These are phyloP conservation scores for Zaprionus camerounensis DNA, from an alignment of 1,140 invertebrate species.

Conservation along the genomic window DNA sequence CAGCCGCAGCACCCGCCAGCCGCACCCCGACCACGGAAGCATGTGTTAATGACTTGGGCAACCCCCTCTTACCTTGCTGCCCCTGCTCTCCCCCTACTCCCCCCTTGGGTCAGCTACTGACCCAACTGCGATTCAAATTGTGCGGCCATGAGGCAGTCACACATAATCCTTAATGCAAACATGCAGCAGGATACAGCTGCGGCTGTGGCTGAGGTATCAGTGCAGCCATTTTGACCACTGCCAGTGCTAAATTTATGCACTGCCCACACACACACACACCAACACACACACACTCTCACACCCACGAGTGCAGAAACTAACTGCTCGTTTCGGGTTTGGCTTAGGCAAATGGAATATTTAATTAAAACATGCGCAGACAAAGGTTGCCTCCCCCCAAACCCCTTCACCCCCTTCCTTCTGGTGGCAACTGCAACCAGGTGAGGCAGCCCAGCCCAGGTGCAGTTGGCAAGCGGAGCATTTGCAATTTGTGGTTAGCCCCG, in stretches of 20 bases:
- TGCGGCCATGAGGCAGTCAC: constrained; percentile 45
- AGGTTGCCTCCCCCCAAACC: constrained; percentile 2
- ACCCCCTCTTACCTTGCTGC: neutral
- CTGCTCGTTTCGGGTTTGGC: constrained; percentile 62
- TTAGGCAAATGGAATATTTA: constrained; percentile 83
- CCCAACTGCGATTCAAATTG: constrained; percentile 32
- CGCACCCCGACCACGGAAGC: constrained; percentile 7
- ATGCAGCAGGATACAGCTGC: constrained; percentile 46
- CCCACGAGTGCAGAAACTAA: constrained; percentile 51
- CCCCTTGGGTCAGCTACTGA: neutral
- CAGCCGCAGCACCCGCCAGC: constrained; percentile 1
- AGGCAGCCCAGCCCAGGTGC: neutral
- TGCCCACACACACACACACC: constrained; percentile 15
- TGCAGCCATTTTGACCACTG: constrained; percentile 17
- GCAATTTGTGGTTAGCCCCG: constrained; percentile 58
- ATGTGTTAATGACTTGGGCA: constrained; percentile 44
- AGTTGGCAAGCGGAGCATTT: constrained; percentile 39
- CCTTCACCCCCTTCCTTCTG: neutral
- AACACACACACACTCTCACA: constrained; percentile 4
- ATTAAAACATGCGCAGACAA: constrained; percentile 76
- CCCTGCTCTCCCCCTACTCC: neutral
- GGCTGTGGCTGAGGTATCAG: constrained; percentile 12
- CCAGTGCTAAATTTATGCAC: constrained; percentile 50
- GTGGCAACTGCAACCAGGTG: constrained; percentile 46
- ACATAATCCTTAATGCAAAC: constrained; percentile 65